These are phyloP conservation scores for Zeugodacus cucurbitae DNA, from an alignment of 1,140 invertebrate species.

Conservation along the genomic window DNA sequence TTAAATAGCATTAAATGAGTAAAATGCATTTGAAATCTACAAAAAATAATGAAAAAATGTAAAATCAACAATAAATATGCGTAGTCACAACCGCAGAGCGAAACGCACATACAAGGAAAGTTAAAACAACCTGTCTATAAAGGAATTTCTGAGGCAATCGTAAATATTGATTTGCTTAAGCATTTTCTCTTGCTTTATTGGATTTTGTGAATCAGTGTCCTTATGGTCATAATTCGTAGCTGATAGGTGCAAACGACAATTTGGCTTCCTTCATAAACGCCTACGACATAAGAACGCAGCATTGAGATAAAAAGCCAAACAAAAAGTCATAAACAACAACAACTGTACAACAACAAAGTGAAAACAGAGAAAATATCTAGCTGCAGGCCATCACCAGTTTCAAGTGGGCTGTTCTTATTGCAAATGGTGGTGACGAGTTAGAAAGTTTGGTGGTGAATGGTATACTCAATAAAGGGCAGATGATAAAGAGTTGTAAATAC, in stretches of 20 bases:
- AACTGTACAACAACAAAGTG: no score
- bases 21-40: no score
- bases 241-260: not conserved
- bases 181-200: not conserved
- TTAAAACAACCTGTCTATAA: not conserved
- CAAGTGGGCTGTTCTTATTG: no score
- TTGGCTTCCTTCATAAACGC: not conserved
- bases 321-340: not conserved
- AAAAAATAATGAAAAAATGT: no score
- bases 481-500: no score
- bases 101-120: no score
- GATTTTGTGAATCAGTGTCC: not conserved
- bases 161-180: not conserved
- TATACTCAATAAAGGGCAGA: no score
- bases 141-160: not conserved
- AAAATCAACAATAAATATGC: no score
- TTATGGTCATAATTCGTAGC: not conserved
- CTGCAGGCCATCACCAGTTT: not conserved
- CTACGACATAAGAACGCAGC: not conserved
- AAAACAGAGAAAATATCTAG: not conserved
- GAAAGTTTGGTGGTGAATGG: no score
- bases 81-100: accelerated
- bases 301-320: not conserved
- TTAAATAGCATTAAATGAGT: no score
- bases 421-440: no score